A percentile compares a stretch with the other conserved stretches of the same genome.
Conservation (phyloP, 2,888 invertebrate genomes). For the Drosophila formosana region DNA sequence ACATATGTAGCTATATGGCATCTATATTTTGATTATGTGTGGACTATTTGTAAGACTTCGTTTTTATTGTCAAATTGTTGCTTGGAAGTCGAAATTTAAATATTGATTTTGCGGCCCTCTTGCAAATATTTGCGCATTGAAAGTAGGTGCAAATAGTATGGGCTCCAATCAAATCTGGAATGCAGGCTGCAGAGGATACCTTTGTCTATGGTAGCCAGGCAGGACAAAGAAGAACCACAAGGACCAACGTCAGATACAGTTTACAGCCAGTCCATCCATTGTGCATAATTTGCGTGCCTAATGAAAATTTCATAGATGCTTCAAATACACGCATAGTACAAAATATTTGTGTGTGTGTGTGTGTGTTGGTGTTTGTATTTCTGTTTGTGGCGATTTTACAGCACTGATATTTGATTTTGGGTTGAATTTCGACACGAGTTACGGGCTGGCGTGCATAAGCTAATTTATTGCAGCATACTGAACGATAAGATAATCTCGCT, state of each 20-base stretch:
- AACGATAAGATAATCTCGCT: constrained; percentile 42
- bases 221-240: constrained; percentile 1
- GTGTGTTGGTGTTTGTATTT: neutral
- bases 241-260: constrained; percentile 31
- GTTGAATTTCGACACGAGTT: neutral
- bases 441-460: neutral
- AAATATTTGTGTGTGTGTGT: constrained; percentile 13
- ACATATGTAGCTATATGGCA: neutral
- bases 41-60: neutral
- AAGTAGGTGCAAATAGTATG: constrained; percentile 40
- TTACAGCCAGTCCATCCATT: constrained; percentile 26
- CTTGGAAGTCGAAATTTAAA: constrained; percentile 56
- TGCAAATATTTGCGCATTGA: constrained; percentile 57
- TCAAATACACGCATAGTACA: constrained; percentile 47
- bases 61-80: constrained; percentile 53
- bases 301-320: constrained; percentile 62
- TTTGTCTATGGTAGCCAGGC: constrained; percentile 33
- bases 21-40: constrained; percentile 20
- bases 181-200: constrained; percentile 35
- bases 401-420: constrained; percentile 18
- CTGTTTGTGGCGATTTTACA: neutral
- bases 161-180: constrained; percentile 18
- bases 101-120: constrained; percentile 66
- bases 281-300: constrained; percentile 69
- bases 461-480: constrained; percentile 26